Conservation (phyloP, 2,113 vertebrate species). For the Myotis lucifugus region DNA sequence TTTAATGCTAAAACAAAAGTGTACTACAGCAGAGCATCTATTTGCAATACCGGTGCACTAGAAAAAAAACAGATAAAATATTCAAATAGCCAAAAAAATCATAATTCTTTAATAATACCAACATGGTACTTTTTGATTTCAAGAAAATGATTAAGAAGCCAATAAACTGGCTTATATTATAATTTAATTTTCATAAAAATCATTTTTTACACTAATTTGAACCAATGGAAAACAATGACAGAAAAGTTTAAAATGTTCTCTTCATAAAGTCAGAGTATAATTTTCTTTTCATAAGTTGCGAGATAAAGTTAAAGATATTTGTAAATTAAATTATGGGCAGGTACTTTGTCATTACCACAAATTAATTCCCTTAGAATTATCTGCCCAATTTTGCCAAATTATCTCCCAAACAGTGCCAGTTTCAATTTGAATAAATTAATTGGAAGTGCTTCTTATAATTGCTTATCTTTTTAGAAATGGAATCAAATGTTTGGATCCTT, state of each 20-base stretch:
- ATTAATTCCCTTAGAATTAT: constrained; percentile 44
- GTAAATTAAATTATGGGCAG: constrained; percentile 3
- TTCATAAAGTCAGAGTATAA: not conserved
- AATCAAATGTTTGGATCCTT: constrained; percentile 59
- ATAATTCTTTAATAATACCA: not conserved
- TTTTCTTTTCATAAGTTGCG: constrained; percentile 8
- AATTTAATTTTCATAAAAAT: not conserved
- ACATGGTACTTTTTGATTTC: not conserved
- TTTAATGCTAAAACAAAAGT: not conserved
- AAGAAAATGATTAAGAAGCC: not conserved
- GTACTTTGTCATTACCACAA: constrained; percentile 26
- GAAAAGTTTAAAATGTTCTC: not conserved
- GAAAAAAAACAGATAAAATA: not conserved
- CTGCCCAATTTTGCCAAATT: constrained; percentile 54
- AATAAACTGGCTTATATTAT: not conserved
- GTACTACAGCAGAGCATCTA: not conserved
- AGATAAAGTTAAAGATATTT: constrained; percentile 30
- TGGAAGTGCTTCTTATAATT: constrained; percentile 60
- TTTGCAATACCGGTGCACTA: not conserved
- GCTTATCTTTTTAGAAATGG: constrained; percentile 54
- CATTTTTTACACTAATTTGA: not conserved
- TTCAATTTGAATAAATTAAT: constrained; percentile 70
- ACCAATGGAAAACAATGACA: not conserved
- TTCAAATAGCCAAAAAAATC: not conserved
- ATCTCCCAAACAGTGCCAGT: constrained; percentile 48